Percentiles rank a stretch among this genome's conserved stretches.
These are phyloP conservation scores for Tipula confusa DNA, from an alignment of 2,888 invertebrate species.

Conservation along the genomic window DNA sequence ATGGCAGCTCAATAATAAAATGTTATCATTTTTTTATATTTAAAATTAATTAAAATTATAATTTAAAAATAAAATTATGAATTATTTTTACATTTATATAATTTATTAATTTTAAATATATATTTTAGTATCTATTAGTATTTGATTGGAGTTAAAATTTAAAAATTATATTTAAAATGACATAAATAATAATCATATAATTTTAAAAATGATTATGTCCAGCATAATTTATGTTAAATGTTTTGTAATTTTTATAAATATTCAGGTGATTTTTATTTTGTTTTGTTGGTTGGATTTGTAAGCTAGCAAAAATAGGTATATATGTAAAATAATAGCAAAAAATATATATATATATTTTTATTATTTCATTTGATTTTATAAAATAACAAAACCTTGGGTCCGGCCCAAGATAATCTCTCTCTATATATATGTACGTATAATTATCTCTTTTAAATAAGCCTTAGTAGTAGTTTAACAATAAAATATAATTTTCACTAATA, in stretches of 20 bases:
- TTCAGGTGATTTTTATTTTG: neutral
- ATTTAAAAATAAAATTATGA: neutral
- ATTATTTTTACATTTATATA: neutral
- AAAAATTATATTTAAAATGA: too few relatives aligned
- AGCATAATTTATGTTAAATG: neutral
- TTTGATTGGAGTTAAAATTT: too few relatives aligned
- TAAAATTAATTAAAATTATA: neutral
- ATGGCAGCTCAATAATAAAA: slow-evolving; percentile 31
- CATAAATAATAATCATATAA: neutral
- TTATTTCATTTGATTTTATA: neutral
- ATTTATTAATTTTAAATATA: neutral
- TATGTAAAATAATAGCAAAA: neutral
- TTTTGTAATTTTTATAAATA: neutral
- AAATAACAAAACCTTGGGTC: slow-evolving; percentile 36
- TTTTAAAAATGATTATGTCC: slow-evolving; percentile 3
- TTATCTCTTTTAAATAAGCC: neutral
- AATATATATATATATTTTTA: neutral
- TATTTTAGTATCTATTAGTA: too few relatives aligned
- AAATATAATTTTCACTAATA: neutral
- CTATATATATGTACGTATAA: neutral
- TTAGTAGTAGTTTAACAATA: slow-evolving; percentile 30
- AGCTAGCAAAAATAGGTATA: too few relatives aligned
- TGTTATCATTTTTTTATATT: slow-evolving; percentile 27
- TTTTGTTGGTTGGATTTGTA: neutral
- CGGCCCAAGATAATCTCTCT: slow-evolving; percentile 36